These are phyloP conservation scores for Conus canariensis DNA, from an alignment of 2,888 invertebrate species.

Conservation along the genomic window DNA sequence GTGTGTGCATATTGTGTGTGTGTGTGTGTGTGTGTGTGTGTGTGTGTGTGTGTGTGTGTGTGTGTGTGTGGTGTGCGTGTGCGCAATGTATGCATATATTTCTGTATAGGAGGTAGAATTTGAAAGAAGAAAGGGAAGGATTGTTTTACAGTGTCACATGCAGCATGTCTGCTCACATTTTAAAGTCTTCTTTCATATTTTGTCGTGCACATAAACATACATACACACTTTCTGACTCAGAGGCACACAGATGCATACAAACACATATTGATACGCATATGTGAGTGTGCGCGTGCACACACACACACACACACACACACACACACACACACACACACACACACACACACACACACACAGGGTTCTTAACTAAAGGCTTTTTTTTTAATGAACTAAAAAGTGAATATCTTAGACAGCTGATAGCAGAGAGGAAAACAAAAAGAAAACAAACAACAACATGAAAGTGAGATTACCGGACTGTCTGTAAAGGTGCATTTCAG, in stretches of 20 bases:
- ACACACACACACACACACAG: not conserved
- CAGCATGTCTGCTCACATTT: not conserved
- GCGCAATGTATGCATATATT: not conserved
- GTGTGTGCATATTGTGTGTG: not conserved
- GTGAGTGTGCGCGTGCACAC: not conserved
- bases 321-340: constrained; percentile 25
- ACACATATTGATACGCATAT: not conserved
- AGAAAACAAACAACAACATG: not conserved
- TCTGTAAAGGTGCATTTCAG: no score
- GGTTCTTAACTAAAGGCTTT: not conserved
- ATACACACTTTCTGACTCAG: not conserved
- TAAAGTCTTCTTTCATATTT: no score
- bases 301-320: constrained; percentile 8
- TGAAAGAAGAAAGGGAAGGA: not conserved
- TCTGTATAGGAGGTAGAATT: not conserved
- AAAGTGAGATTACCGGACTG: not conserved
- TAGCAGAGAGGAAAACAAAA: not conserved
- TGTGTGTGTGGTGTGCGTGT: not conserved
- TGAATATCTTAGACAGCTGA: not conserved
- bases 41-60: not conserved
- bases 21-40: not conserved
- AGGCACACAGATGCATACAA: constrained; percentile 17
- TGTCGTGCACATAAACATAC: no score
- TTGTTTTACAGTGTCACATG: not conserved
- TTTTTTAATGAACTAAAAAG: not conserved